Evolutionary conservation across 2,888 invertebrate species (phyloP), one percentile per base, ranked within the genome.

Genomic region (Melipona bicolor): DNA sequence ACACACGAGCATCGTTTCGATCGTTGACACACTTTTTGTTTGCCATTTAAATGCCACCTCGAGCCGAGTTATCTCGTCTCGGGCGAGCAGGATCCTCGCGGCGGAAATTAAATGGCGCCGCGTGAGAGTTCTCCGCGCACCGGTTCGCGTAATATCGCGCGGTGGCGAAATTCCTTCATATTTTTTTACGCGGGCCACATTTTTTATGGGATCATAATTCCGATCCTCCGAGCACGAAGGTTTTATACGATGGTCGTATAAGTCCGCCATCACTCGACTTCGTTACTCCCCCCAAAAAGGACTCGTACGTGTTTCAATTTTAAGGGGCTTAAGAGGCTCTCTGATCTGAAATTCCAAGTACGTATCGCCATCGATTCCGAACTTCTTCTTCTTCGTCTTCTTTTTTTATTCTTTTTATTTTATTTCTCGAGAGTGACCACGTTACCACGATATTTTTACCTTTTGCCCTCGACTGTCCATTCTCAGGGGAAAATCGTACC

Each of bases 1-100:
- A 17, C 72, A 64, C 68, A 73, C 15, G n/a, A n/a, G 1, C 43
- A 1, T 61, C 79, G 61, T 32, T 50, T 27, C 17, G 21, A 50
- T 43, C 65, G 56, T 36, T 68, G 72, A 68, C 79, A 81, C 24
- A 54, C 72, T 79, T 79, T 81, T 9, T 11, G 62, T 78, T 59
- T 67, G 79, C 43, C 61, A 67, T 81, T 79, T 82, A 80, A 80
- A 69, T 70, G 64, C 17, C 21, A 49, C n/a, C n/a, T 27, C 17
- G 59, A 64, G 21, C 11, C 11, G 17, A 21, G 49, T 80, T 80
- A 69, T 69, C 74, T 64, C 6, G 27, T 50, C 36, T 17, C 43
- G 43, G 69, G 4, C 32, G 49, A 73, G 27, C 73, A 4, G 27
- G 32, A 54, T 56, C 32, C 52, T 21, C 24, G 32, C 4, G 56